Base-by-base conservation (phyloP, 2,888 invertebrate genomes). In the Pollenia amentaria region DNA sequence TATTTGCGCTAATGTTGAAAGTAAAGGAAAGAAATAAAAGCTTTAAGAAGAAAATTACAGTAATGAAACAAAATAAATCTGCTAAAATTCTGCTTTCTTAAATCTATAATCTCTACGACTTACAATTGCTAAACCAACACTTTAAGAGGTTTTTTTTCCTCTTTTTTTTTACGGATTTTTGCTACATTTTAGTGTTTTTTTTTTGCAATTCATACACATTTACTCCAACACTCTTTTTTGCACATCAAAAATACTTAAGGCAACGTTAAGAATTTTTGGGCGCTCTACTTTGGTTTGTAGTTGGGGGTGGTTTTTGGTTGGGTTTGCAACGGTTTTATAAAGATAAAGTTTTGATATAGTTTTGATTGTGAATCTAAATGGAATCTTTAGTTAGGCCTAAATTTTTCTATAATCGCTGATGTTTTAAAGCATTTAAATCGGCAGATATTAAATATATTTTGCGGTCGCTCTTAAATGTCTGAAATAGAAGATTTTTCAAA, bases 121-220 rank as follows among this genome's bases (percentile, higher is more conserved):
- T 80, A 76, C 83, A 86, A 70, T 83, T 80, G 70, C 83, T 83
- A 83, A 86, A 76, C 51, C 79, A 83, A 86, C 86, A 83, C 65
- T 65, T 85, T 72, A 67, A 12, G 11, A 73, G 9, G 40, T 11
- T 14, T 64, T 64, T 48, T 57, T n/a, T n/a, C n/a, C n/a, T 40
- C 46, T 7, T 29, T 57, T 38, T 38, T 16, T 64, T 10, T 7
- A 3, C 2, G 18, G 67, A 48, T 42, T 72, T n/a, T 60, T 11
- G 14, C n/a, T 42, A 29, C 29, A 29, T 29, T 29, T 29, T 6
- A 29, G 29, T 29, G 29, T 38, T 53, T 65, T 29, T 21, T 57
- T 64, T 10, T 46, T 40, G 0, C 1, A n/a, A 40, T 16, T 48
- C 16, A 10, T 7, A 42, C n/a, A 51, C 21, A 48, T 65, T 77